These are phyloP conservation scores for Phenacoccus solenopsis DNA, from an alignment of 1,140 invertebrate genomes.

Conservation along the genomic window DNA sequence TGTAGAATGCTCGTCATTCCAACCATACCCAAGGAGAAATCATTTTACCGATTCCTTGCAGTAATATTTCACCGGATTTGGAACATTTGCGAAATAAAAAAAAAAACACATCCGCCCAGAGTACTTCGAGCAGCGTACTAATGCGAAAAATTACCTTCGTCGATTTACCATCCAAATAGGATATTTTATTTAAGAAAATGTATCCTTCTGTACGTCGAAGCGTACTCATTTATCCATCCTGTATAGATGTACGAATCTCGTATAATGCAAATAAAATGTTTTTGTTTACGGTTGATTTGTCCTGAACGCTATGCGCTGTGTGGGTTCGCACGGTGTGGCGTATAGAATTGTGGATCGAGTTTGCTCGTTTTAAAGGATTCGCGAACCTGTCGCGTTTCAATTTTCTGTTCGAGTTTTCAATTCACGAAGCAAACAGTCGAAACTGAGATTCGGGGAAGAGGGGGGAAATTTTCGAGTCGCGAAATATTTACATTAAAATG, in stretches of 20 bases:
- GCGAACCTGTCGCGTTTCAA: not conserved
- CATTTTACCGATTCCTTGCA: too few relatives aligned
- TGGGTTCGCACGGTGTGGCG: not conserved
- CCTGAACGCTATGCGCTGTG: not conserved
- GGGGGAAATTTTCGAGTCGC: not conserved
- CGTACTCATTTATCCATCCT: not conserved
- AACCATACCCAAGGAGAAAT: too few relatives aligned
- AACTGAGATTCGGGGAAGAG: too few relatives aligned
- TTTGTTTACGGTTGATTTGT: not conserved
- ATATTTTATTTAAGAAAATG: not conserved
- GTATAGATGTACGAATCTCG: not conserved
- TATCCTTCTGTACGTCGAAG: not conserved
- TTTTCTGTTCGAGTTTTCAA: not conserved
- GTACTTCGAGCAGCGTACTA: not conserved
- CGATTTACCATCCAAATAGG: not conserved
- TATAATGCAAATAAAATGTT: not conserved
- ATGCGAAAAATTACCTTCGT: not conserved
- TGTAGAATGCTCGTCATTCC: too few relatives aligned
- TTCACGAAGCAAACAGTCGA: not conserved
- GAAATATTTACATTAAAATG: slow-evolving; percentile 3
- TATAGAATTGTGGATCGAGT: too few relatives aligned
- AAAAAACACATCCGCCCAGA: not conserved
- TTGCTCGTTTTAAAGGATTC: too few relatives aligned
- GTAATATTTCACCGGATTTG: too few relatives aligned
- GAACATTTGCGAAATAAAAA: not conserved